These are phyloP conservation scores for Trogon surrucura DNA, from an alignment of 2,113 vertebrate genomes.

Conservation along the genomic window DNA sequence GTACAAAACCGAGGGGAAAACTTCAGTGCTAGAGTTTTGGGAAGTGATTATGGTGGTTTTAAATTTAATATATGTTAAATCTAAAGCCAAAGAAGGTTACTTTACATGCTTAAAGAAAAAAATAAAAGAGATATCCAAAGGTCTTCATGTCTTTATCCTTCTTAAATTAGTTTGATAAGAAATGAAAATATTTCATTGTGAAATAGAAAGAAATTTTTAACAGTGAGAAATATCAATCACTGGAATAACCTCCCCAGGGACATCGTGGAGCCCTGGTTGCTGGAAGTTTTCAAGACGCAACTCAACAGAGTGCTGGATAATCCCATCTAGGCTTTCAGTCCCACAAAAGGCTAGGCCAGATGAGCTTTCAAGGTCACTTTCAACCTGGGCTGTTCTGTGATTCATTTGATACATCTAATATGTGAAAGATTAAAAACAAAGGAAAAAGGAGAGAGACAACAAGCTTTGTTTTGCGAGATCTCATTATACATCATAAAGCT, in stretches of 20 bases:
- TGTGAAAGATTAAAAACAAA: neutral
- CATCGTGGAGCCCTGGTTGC: accelerated
- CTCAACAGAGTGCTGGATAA: neutral
- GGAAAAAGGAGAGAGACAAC: neutral
- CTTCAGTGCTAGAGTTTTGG: neutral
- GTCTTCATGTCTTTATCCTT: neutral
- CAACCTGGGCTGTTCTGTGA: neutral
- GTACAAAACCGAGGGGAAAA: neutral
- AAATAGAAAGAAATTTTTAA: neutral
- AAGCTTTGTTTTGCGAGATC: neutral
- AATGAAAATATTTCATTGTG: neutral
- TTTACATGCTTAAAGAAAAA: neutral
- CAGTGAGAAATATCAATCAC: neutral
- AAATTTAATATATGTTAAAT: neutral
- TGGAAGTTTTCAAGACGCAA: neutral
- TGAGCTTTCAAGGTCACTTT: neutral
- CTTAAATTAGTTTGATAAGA: neutral
- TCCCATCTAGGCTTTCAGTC: neutral
- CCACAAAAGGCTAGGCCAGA: neutral
- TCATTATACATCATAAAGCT: neutral
- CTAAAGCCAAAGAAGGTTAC: neutral
- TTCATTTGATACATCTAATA: neutral
- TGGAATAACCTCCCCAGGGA: neutral
- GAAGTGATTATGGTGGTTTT: neutral
- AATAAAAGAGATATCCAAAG: neutral